phyloP scores from a whole-genome alignment of 2,113 vertebrate genomes.

The Piprites chloris region DNA sequence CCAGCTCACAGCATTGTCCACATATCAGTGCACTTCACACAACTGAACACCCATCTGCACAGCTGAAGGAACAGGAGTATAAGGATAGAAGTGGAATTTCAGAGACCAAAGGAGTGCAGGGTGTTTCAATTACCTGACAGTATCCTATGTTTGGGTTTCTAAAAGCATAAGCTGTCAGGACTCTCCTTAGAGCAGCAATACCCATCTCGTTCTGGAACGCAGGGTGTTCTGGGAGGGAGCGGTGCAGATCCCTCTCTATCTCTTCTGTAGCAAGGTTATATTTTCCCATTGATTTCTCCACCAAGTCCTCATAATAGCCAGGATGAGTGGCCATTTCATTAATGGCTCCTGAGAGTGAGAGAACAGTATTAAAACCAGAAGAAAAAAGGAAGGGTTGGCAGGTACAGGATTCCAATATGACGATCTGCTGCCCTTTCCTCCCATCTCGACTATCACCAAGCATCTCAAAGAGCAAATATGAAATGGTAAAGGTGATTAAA shows the following conservation, averaged over 20 bases:
- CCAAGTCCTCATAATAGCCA: conserved; percentile 95
- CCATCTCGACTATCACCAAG: neutral
- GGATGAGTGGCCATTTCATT: conserved; percentile 97
- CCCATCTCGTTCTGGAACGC: conserved; percentile 99
- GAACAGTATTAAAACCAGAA: neutral
- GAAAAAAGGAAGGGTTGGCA: neutral
- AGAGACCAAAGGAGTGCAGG: neutral
- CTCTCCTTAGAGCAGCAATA: conserved; percentile 92
- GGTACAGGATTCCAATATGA: neutral
- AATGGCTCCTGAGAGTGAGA: conserved; percentile 81
- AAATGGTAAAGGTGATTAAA: neutral
- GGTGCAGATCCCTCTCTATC: conserved; percentile 96
- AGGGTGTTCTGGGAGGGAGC: conserved; percentile 95
- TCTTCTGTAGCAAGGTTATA: conserved; percentile 97
- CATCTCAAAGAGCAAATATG: neutral
- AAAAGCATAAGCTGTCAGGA: conserved; percentile 96
- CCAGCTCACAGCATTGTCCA: neutral
- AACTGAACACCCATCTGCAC: neutral
- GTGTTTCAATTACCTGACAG: conserved; percentile 84
- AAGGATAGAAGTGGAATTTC: neutral
- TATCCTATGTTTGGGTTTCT: conserved; percentile 98
- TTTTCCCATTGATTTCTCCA: conserved; percentile 96
- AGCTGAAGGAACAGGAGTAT: neutral
- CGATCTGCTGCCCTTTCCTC: neutral
- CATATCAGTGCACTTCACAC: neutral